Percentiles rank a stretch among this genome's conserved stretches.
These are phyloP conservation scores for Chloroceryle amazona DNA, from an alignment of 2,797 vertebrate species.

Conservation along the genomic window DNA sequence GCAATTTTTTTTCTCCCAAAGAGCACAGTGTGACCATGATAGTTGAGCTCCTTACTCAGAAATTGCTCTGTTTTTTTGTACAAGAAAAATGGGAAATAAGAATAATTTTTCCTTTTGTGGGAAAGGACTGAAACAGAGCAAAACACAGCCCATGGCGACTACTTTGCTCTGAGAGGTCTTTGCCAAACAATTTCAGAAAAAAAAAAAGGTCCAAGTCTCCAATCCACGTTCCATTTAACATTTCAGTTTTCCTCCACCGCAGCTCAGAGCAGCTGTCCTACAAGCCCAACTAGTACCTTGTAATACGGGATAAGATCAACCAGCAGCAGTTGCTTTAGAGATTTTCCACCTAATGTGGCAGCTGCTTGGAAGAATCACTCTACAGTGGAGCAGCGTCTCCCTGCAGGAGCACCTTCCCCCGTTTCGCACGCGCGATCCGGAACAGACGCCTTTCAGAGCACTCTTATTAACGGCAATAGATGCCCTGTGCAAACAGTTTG, in stretches of 20 bases:
- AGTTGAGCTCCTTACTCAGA: neutral
- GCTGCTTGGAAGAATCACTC: neutral
- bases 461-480: neutral
- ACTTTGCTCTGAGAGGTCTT: neutral
- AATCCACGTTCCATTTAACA: neutral
- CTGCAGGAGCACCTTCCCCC: neutral
- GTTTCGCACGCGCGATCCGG: neutral
- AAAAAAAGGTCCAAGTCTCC: neutral
- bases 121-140: neutral
- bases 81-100: neutral
- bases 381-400: neutral
- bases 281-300: neutral
- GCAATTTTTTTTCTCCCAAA: slow-evolving; percentile 45
- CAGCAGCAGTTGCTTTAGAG: neutral
- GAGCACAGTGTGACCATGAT: slow-evolving; percentile 41
- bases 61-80: neutral
- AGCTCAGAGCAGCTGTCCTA: neutral
- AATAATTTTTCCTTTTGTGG: neutral
- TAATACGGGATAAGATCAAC: neutral
- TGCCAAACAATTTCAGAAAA: slow-evolving; percentile 4
- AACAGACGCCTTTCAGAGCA: fast-evolving
- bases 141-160: neutral
- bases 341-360: neutral
- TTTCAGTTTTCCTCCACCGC: neutral
- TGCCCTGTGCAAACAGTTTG: slow-evolving; percentile 27